phyloP scores from a whole-genome alignment of 2,888 invertebrate species.

The Linnaemya vulpina region DNA sequence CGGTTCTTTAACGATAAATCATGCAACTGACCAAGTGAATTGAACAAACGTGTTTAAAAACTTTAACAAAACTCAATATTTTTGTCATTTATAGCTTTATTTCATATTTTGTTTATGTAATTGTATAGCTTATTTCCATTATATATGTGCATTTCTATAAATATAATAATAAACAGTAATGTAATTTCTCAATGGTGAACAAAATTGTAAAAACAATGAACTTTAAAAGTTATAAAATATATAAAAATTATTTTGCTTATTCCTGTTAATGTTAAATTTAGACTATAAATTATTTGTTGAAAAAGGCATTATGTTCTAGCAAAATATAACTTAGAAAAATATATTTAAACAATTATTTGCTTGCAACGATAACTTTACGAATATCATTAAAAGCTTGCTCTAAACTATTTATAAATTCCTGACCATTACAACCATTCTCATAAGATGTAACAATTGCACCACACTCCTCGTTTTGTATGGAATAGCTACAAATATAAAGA shows the following conservation, averaged over 20 bases:
- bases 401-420: conserved; percentile 88
- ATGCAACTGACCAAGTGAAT: too few relatives aligned
- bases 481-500: conserved; percentile 86
- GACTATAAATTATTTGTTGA: conserved; percentile 50
- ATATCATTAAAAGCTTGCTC: conserved; percentile 89
- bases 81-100: too few relatives aligned
- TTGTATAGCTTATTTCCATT: too few relatives aligned
- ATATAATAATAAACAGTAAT: conserved; percentile 1
- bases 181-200: conserved; percentile 18
- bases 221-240: not conserved
- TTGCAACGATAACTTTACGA: conserved; percentile 76
- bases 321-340: conserved; percentile 11
- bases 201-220: conserved; percentile 20
- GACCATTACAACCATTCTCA: conserved; percentile 87
- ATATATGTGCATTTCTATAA: not conserved
- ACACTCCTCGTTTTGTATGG: conserved; percentile 91
- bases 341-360: conserved; percentile 52
- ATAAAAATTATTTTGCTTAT: conserved; percentile 34
- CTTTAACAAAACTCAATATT: too few relatives aligned
- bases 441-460: conserved; percentile 94
- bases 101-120: too few relatives aligned
- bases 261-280: conserved; percentile 17
- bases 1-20: too few relatives aligned
- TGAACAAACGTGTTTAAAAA: too few relatives aligned
- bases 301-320: conserved; percentile 39